Base-by-base conservation (phyloP, 2,797 vertebrate species). In the Siniperca undulata region DNA sequence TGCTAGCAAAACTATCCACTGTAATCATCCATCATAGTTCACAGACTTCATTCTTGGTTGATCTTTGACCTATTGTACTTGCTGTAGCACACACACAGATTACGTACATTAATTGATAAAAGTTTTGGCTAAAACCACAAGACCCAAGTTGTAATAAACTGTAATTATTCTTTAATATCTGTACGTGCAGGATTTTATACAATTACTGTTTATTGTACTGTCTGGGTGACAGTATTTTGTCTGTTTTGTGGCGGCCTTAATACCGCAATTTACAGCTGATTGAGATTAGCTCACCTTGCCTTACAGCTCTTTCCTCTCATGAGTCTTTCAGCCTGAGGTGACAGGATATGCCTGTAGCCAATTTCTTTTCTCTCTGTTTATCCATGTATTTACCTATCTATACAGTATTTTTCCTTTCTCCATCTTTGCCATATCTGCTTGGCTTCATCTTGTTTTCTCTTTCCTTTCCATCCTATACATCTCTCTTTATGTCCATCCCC, bases 261-360 rank as follows among this genome's bases (percentile, higher is more conserved):
- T 70, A 50, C n/a, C 2, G 20, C 61, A n/a, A 74, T 78, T 48
- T 73, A 62, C 59, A 64, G 70, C 66, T 27, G 58, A 70, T 14
- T 67, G 64, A 77, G 74, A 81, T 88, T 17, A 74, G 65, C 66
- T 83, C 66, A 74, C 66, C n/a, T 74, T 9, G 13, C 56, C 64
- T 71, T 40, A 38, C 27, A 70, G 46, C 65, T 62, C 61, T 73
- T 36, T 71, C 65, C 61, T 70, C 80, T 65, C 5, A 1, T 60
- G 75, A 67, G 38, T 72, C 61, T 69, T 5, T 77, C 72, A 53
- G 60, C 78, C 80, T 61, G 36, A 81, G 78, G 81, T 75, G 84
- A 88, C 84, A 85, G 71, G 68, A 81, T 80, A 46, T 64, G 80
- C 74, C 61, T 53, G 55, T 19, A 78, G 81, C 70, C 60, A 75